phyloP scores from a whole-genome alignment of 2,797 vertebrate genomes.

The Sebastes oblongus region DNA sequence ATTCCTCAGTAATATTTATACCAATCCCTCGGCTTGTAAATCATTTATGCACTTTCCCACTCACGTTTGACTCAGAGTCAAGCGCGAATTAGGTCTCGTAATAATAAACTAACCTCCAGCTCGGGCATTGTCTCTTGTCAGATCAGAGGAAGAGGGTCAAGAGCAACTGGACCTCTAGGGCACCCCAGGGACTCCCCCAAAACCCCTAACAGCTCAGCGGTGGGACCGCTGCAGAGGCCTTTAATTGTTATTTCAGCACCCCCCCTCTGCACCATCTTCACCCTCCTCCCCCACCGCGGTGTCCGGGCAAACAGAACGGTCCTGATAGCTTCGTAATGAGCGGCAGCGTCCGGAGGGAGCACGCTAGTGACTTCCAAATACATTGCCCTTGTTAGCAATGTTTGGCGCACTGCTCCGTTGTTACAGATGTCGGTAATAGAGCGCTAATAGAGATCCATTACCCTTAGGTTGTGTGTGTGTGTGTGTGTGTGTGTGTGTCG shows the following conservation, averaged over 20 bases:
- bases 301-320: constrained; percentile 76
- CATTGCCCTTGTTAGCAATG: constrained; percentile 84
- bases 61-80: constrained; percentile 67
- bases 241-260: constrained; percentile 80
- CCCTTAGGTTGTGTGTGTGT: constrained; percentile 73
- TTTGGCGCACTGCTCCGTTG: constrained; percentile 77
- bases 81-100: constrained; percentile 58
- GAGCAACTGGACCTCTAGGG: constrained; percentile 71
- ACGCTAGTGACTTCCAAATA: constrained; percentile 81
- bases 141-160: constrained; percentile 71
- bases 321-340: constrained; percentile 81
- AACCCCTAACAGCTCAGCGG: constrained; percentile 46
- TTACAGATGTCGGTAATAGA: constrained; percentile 84
- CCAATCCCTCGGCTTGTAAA: constrained; percentile 66
- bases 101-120: constrained; percentile 72
- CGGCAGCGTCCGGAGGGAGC: constrained; percentile 76
- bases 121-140: constrained; percentile 61
- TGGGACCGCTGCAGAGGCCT: constrained; percentile 56
- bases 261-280: constrained; percentile 29
- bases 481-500: constrained; percentile 23
- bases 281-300: constrained; percentile 31
- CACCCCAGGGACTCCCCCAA: constrained; percentile 57
- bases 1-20: constrained; percentile 71
- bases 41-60: constrained; percentile 71
- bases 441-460: constrained; percentile 85